Conservation (phyloP, 2,888 invertebrate species). For the Cephalotes varians region DNA sequence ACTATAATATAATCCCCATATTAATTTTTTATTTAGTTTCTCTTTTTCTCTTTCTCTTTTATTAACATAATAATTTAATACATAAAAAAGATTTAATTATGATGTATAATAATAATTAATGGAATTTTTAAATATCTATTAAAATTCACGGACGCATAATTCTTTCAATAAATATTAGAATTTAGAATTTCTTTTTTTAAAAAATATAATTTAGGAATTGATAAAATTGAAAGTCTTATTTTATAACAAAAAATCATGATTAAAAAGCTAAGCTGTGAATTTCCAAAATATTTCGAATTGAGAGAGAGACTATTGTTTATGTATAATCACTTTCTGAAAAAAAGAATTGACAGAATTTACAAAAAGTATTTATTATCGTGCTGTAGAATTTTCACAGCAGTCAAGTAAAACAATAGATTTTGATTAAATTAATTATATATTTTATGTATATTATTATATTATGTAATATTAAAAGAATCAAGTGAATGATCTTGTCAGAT, state of each 20-base stretch:
- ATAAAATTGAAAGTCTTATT: constrained; percentile 1
- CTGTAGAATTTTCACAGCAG: not conserved
- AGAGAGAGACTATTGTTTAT: not conserved
- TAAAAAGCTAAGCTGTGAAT: constrained; percentile 18
- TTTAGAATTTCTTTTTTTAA: not conserved
- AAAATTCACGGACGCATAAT: not conserved
- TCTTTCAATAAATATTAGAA: not conserved
- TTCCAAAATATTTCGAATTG: not conserved
- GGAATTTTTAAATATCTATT: not conserved
- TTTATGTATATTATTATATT: too few relatives aligned
- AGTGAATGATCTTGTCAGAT: not conserved
- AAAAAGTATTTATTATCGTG: not conserved
- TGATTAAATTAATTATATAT: too few relatives aligned
- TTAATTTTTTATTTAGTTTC: not conserved
- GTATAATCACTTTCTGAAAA: not conserved
- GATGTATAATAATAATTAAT: not conserved
- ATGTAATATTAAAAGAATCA: not conserved
- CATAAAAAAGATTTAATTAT: not conserved
- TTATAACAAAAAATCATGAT: constrained; percentile 20
- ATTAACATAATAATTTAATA: not conserved
- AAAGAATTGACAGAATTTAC: not conserved
- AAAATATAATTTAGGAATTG: not conserved
- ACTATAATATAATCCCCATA: not conserved
- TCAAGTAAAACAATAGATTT: not conserved
- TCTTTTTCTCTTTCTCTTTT: too few relatives aligned